Percentiles rank a stretch among this genome's conserved stretches.
Conservation (phyloP, 2,888 invertebrate genomes). For the Heliconius charithonia region DNA sequence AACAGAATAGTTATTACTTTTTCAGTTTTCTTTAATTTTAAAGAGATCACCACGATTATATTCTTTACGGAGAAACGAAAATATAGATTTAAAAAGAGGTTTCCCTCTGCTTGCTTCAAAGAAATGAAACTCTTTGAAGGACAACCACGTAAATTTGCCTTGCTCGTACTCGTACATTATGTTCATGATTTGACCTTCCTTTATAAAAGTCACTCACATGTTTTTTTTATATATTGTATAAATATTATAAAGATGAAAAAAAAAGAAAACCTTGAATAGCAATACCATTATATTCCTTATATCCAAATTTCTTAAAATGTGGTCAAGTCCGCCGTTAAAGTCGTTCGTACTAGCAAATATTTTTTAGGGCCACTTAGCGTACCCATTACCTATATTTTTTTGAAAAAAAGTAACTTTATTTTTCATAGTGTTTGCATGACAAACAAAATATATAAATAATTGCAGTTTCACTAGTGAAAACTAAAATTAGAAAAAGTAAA, state of each 20-base stretch:
- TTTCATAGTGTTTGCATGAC: not conserved
- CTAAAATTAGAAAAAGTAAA: too few relatives aligned
- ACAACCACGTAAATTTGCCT: not conserved
- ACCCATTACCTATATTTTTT: not conserved
- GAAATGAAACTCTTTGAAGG: not conserved
- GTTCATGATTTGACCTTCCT: not conserved
- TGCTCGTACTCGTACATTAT: not conserved
- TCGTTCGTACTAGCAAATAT: too few relatives aligned
- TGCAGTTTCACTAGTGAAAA: too few relatives aligned
- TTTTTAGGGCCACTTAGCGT: too few relatives aligned
- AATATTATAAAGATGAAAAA: too few relatives aligned
- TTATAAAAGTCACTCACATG: not conserved
- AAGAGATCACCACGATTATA: not conserved
- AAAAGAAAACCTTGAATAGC: too few relatives aligned
- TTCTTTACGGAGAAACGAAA: not conserved
- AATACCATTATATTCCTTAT: too few relatives aligned
- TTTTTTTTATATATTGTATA: not conserved
- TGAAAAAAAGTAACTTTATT: not conserved
- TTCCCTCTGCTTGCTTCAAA: not conserved
- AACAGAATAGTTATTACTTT: conserved; percentile 8
- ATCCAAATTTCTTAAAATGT: too few relatives aligned
- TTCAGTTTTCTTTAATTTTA: not conserved
- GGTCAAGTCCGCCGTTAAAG: too few relatives aligned
- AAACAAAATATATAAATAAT: too few relatives aligned
- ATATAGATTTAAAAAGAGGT: not conserved